Base-by-base conservation (phyloP, 2,888 invertebrate species). In the Sceliomorpha sp. region DNA sequence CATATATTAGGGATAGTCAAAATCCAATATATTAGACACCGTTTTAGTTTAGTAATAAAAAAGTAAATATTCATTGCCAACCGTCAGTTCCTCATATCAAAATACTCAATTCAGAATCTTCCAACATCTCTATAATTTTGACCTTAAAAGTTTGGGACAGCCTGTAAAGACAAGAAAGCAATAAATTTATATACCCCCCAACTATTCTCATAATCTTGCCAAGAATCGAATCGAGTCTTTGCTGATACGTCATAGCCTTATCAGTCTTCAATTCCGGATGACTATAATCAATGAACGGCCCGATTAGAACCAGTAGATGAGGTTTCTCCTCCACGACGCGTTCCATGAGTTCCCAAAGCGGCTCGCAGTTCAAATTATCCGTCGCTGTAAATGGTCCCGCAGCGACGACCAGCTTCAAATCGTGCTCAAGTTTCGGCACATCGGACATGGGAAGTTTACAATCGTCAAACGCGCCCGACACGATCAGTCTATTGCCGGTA, bases 351-450 rank as follows among this genome's bases (percentile, higher is more conserved):
- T 96, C 96, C 76, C 92, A 92, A 27, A 98, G 88, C 0, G 97
- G 96, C 79, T 96, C 94, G 83, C 95, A 97, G 0, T 91, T 88
- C 55, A 96, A 86, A 84, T 94, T 94, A 78, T 95, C 94, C 1
- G 91, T 90, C 1, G 94, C 91, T 0, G 96, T 95, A 83, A 93
- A 98, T 0, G 98, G 98, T 0, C 97, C 98, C 14, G 94, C 91
- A 0, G 94, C 96, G 31, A 95, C 89, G 8, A 96, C 90, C 59
- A 97, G 89, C 76, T 92, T 92, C 3, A 86, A 27, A 14, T 78
- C 75, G 7, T 76, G 55, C 1, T 36, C 34, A 1, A 90, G 89
- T 79, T 88, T 87, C 53, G 88, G 89, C 58, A 87, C 89, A 78
- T 87, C 88, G 73, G 77, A 72, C n/a, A n/a, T n/a, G 1, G 89